Conservation (phyloP, 2,888 invertebrate genomes). For the Coenonympha glycerion region DNA sequence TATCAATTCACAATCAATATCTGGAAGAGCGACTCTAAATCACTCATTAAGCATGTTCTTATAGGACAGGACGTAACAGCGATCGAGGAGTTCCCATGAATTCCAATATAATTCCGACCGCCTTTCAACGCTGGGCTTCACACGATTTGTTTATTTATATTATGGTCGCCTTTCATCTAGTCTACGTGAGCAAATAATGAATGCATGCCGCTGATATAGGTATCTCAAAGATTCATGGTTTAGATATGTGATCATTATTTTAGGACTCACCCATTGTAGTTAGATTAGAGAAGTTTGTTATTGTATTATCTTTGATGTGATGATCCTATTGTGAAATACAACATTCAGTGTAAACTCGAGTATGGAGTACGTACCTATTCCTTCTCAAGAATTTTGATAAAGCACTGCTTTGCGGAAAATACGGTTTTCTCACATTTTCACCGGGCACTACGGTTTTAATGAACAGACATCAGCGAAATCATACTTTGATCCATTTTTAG, state of each 20-base stretch:
- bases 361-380: no score
- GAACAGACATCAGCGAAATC: no score
- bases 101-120: slow-evolving; percentile 57
- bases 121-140: slow-evolving; percentile 57
- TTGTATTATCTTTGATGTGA: no score
- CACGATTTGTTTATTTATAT: slow-evolving; percentile 70
- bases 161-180: slow-evolving; percentile 69
- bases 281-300: no score
- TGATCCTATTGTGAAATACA: no score
- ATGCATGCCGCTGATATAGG: slow-evolving; percentile 58
- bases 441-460: no score
- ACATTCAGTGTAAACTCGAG: no score
- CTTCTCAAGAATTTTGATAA: no score
- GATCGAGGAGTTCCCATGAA: slow-evolving; percentile 52
- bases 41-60: slow-evolving; percentile 30
- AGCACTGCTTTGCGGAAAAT: no score
- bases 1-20: slow-evolving; percentile 1
- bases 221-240: not conserved
- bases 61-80: slow-evolving; percentile 37
- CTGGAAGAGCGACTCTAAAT: slow-evolving; percentile 26
- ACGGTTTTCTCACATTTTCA: no score
- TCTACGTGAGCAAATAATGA: slow-evolving; percentile 72
- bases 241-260: not conserved
- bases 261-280: not conserved
- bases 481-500: no score